Evolutionary conservation across 2,113 vertebrate species (phyloP).

Genomic region (Malurus alboscapulatus): DNA sequence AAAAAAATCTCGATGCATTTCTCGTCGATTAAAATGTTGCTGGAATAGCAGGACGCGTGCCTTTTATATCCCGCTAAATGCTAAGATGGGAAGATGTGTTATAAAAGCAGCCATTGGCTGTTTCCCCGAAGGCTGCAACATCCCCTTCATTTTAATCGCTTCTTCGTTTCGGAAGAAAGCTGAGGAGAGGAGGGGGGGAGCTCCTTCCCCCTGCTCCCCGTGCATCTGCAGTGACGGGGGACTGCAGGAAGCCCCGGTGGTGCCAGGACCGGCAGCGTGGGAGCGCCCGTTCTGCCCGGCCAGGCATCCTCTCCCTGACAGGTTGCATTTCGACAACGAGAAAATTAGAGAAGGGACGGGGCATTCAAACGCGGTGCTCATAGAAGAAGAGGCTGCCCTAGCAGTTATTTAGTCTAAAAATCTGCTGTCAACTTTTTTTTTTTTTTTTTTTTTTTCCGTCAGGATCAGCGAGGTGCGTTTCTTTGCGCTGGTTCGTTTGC

Average conservation of each 20-base stretch:
- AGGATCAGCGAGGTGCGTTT: neutral
- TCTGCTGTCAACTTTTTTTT: neutral
- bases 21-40: neutral
- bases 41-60: neutral
- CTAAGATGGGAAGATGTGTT: neutral
- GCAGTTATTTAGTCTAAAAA: neutral
- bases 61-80: neutral
- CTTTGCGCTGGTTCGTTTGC: neutral
- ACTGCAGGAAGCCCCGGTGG: neutral
- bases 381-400: neutral
- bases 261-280: neutral
- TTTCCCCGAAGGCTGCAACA: neutral
- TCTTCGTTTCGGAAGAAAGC: neutral
- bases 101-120: neutral
- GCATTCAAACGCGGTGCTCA: neutral
- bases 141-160: neutral
- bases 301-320: neutral
- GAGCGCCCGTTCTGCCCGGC: neutral
- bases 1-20: neutral
- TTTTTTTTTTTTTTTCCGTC: fast-evolving
- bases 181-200: neutral
- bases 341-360: neutral
- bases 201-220: neutral
- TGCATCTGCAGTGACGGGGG: neutral
- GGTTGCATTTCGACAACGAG: neutral